Conservation (phyloP, 35 echinoderm and acorn worm genomes). For the Eucidaris tribuloides region DNA sequence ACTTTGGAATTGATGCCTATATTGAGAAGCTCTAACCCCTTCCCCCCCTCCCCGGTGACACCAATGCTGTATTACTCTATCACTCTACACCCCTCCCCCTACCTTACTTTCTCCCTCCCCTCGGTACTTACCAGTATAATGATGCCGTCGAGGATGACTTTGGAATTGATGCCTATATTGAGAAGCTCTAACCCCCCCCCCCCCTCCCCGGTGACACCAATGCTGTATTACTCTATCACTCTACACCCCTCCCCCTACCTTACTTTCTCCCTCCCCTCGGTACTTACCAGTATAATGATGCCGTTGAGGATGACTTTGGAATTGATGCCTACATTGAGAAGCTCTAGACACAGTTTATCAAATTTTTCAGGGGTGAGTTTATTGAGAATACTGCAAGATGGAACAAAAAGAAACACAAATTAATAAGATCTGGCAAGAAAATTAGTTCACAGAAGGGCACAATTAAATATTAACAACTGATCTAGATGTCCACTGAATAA, state of each 20-base stretch:
- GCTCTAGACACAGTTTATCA: conserved; percentile 89
- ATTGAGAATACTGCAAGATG: conserved; percentile 79
- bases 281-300: conserved; percentile 96
- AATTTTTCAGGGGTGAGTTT: conserved; percentile 99
- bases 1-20: conserved; percentile 83
- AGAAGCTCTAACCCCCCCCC: conserved; percentile 80
- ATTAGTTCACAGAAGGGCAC: not conserved
- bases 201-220: not conserved
- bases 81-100: not conserved
- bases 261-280: not conserved
- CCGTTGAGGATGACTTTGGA: conserved; percentile 95
- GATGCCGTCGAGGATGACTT: conserved; percentile 93
- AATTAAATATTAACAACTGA: not conserved
- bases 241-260: not conserved
- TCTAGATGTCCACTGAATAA: no score
- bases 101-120: not conserved
- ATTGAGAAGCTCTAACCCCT: conserved; percentile 72
- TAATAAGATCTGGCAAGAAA: not conserved
- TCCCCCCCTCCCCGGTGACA: not conserved
- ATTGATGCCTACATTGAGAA: conserved; percentile 95
- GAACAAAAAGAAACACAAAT: not conserved
- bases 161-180: conserved; percentile 95
- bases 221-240: not conserved
- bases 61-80: not conserved
- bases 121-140: conserved; percentile 97